A percentile compares a stretch with the other conserved stretches of the same genome.
phyloP scores from a whole-genome alignment of 1,140 invertebrate genomes.

The Maniola jurtina region DNA sequence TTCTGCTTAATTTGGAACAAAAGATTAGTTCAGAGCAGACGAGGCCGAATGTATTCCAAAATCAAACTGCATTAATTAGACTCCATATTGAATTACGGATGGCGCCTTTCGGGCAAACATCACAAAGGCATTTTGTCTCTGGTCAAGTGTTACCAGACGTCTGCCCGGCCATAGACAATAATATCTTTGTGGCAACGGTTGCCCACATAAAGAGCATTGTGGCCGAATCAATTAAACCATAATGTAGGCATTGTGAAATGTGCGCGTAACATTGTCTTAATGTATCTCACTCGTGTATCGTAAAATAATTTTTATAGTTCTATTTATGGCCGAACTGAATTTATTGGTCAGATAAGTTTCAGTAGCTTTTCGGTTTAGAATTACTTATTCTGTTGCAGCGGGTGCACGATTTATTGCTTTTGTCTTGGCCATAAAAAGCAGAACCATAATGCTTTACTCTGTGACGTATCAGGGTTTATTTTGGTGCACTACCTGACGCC shows the following conservation, averaged over 20 bases:
- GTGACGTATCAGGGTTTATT: constrained; percentile 33
- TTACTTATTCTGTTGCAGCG: constrained; percentile 55
- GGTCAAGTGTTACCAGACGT: constrained; percentile 77
- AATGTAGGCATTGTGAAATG: constrained; percentile 72
- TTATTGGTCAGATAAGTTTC: constrained; percentile 72
- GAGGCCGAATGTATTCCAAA: constrained; percentile 46
- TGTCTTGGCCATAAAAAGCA: constrained; percentile 53
- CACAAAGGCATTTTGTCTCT: constrained; percentile 78
- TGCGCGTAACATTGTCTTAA: constrained; percentile 73
- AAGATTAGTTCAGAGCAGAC: constrained; percentile 22
- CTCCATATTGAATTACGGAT: constrained; percentile 72
- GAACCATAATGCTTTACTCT: constrained; percentile 38
- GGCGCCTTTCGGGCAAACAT: constrained; percentile 67
- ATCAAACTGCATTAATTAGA: constrained; percentile 63
- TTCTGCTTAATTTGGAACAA: constrained; percentile 1
- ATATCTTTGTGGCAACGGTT: constrained; percentile 66
- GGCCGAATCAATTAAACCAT: constrained; percentile 73
- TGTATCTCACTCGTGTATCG: constrained; percentile 72
- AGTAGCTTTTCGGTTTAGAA: constrained; percentile 62
- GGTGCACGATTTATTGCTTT: constrained; percentile 51
- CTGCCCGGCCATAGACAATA: constrained; percentile 71
- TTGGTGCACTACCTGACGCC: constrained; percentile 38
- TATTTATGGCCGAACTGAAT: constrained; percentile 68
- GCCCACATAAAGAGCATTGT: constrained; percentile 71
- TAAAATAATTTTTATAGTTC: constrained; percentile 76